A percentile compares a stretch with the other conserved stretches of the same genome.
Evolutionary conservation across 2,797 vertebrate genomes (phyloP).

Genomic region (Neopelma chrysocephalum): DNA sequence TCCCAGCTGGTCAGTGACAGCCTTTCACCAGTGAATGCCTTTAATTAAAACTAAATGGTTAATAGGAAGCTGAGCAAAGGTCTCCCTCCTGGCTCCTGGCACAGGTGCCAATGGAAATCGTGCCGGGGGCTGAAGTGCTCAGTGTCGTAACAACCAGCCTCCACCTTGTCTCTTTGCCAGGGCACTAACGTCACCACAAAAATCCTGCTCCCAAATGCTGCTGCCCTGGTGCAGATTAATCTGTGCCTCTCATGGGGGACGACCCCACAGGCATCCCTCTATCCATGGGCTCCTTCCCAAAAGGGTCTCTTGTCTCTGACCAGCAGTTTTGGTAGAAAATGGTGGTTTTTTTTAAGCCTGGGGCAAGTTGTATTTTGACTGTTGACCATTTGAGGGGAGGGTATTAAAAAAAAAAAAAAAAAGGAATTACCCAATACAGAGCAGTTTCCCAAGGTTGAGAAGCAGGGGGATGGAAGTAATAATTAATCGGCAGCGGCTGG

Average conservation of each 20-base stretch:
- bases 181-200: neutral
- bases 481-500: neutral
- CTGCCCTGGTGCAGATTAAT: neutral
- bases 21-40: neutral
- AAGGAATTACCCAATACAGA: neutral
- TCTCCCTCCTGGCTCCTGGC: neutral
- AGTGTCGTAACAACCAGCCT: constrained; percentile 37
- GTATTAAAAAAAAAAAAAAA: neutral
- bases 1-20: neutral
- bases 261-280: neutral
- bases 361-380: neutral
- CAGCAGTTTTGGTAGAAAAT: neutral
- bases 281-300: rapidly evolving
- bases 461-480: constrained; percentile 26
- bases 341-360: rapidly evolving
- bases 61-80: constrained; percentile 42
- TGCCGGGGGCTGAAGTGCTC: constrained; percentile 8
- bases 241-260: neutral
- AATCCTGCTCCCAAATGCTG: neutral
- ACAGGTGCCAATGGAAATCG: constrained; percentile 43
- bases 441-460: constrained; percentile 11
- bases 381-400: neutral
- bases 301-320: rapidly evolving
- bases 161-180: neutral
- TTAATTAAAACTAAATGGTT: constrained; percentile 54